Conservation (phyloP, 23 tunicate species). For the Corella eumyota region DNA sequence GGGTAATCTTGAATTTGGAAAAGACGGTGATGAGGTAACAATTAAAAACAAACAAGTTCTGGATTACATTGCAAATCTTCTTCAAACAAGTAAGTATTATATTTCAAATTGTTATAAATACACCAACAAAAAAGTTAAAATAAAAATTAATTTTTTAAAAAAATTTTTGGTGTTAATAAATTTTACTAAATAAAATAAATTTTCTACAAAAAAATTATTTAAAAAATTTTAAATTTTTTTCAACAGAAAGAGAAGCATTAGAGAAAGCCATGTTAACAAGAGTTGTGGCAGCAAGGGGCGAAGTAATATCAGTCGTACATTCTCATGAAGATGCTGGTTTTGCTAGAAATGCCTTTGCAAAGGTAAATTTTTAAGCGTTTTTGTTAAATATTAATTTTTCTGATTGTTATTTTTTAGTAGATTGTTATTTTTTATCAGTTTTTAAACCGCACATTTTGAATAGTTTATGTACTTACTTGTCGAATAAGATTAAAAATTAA, state of each 20-base stretch:
- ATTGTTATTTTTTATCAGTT: too few relatives aligned
- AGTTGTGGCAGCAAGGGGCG: constrained; percentile 90
- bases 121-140: too few relatives aligned
- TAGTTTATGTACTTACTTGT: too few relatives aligned
- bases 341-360: constrained; percentile 93
- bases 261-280: constrained; percentile 49
- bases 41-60: constrained; percentile 35
- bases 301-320: constrained; percentile 61
- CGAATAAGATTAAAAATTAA: too few relatives aligned
- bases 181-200: too few relatives aligned
- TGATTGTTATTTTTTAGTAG: not conserved
- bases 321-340: constrained; percentile 46
- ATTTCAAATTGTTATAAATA: too few relatives aligned
- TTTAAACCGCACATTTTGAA: too few relatives aligned
- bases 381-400: not conserved
- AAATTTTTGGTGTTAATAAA: not conserved
- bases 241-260: constrained; percentile 35
- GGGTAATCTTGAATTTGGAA: constrained; percentile 46
- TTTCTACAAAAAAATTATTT: too few relatives aligned
- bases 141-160: not conserved
- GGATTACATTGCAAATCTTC: constrained; percentile 41
- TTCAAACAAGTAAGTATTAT: constrained; percentile 33
- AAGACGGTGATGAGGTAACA: constrained; percentile 34
- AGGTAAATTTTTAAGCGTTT: constrained; percentile 18
- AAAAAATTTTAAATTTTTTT: too few relatives aligned